Conservation (phyloP, 2,888 invertebrate species). For the Octodonta nipae region DNA sequence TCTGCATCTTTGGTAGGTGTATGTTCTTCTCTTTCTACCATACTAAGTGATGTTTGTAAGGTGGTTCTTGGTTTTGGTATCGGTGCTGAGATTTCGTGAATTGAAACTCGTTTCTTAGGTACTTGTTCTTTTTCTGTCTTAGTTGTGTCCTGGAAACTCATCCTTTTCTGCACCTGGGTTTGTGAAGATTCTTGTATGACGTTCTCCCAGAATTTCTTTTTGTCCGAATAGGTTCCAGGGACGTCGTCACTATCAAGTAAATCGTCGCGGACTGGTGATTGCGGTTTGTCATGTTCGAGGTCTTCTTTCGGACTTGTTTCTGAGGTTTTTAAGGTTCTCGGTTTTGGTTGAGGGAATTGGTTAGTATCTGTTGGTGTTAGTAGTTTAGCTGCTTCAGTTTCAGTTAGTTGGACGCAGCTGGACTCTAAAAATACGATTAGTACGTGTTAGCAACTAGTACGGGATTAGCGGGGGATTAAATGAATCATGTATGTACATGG, state of each 20-base stretch:
- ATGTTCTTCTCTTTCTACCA: conserved; percentile 20
- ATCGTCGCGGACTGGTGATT: conserved; percentile 28
- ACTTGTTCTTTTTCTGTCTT: conserved; percentile 19
- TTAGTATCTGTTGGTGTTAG: conserved; percentile 31
- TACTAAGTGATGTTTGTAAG: conserved; percentile 22
- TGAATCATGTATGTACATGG: no score
- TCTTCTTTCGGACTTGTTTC: no score
- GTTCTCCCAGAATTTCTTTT: conserved; percentile 41
- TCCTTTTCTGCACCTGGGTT: no score
- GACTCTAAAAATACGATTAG: conserved; percentile 31
- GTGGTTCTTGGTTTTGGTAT: conserved; percentile 35
- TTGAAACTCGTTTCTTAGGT: conserved; percentile 26
- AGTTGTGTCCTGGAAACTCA: conserved; percentile 26
- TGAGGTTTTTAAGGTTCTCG: conserved; percentile 29
- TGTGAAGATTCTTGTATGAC: conserved; percentile 26
- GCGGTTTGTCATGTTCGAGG: conserved; percentile 19
- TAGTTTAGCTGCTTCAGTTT: conserved; percentile 24
- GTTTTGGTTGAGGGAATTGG: conserved; percentile 39
- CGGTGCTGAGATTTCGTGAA: conserved; percentile 31
- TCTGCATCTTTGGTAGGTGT: no score
- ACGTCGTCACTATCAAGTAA: conserved; percentile 24
- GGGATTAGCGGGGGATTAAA: no score
- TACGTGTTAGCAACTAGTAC: conserved; percentile 27
- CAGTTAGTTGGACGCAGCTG: conserved; percentile 32
- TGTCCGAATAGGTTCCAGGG: conserved; percentile 35